Evolutionary conservation across 1,140 invertebrate species (phyloP), one percentile per base, ranked within the genome.

Genomic region (Ericerus pela): DNA sequence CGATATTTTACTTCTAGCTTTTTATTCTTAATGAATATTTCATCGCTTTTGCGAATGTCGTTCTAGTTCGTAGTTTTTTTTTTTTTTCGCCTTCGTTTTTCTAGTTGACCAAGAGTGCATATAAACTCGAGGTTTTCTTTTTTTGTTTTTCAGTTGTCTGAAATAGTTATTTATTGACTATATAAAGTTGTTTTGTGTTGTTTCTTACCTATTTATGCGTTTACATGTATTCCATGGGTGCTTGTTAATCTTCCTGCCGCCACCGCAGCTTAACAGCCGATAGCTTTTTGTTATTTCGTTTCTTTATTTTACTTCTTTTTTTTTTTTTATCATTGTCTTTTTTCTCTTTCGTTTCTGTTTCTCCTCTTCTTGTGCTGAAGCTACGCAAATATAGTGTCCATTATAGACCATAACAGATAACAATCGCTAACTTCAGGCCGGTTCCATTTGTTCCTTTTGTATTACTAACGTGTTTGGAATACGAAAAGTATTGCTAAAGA

Each of bases 101-200:
- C 14, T n/a, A 14, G 36, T 33, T 33, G 31, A 10, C 31, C n/a
- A 10, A 10, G 31, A 8, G 31, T 33, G 8, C 30, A n/a, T 33
- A 33, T 33, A 33, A 33, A 33, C 20, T 16, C 36, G 14, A 16
- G 4, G 4, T n/a, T n/a, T n/a, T n/a, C n/a, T 47, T 14, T 2
- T 47, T 4, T 47, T 24, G 10, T 47, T 47, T 47, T 47, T 47
- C 41, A 47, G 26, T 47, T 47, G 41, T 47, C 41, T 47, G 41
- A 18, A 16, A 4, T 24, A 47, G 41, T 47, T 47, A 47, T 47
- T 47, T 47, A 47, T 47, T 47, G 26, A 24, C 20, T 47, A 47
- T 47, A 47, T 47, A 47, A 47, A 47, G 41, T 47, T 47, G 41
- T 47, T 47, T 47, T 47, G 41, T 47, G 41, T 47, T 47, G 41